Base-by-base conservation (phyloP, 2,888 invertebrate species). In the Deroplatys truncata region DNA sequence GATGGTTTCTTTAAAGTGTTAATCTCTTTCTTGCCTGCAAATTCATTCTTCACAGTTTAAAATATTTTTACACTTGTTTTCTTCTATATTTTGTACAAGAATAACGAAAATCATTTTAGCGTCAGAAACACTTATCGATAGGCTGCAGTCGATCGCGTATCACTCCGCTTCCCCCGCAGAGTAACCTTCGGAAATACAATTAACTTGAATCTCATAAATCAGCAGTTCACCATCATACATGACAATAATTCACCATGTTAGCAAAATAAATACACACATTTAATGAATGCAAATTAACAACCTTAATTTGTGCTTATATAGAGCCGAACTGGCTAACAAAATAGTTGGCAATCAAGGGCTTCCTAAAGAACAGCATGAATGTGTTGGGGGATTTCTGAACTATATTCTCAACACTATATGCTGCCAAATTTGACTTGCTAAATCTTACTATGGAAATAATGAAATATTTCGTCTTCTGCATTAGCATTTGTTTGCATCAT, bases 71-170 rank as follows among this genome's bases (percentile, higher is more conserved):
- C 88, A 88, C 84, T 29, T 13, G 72, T 72, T 88, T 88, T 29
- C 25, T 72, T 84, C 8, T 29, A 72, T 28, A 84, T 84, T 43
- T 88, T 43, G 56, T 28, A 84, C 43, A 84, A 84, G 84, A 31
- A 84, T 35, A 88, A 84, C 15, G 84, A 87, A 82, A 83, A 82
- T 82, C 87, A 87, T 89, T 89, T 85, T 56, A 89, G 89, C 89
- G 89, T 89, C 89, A 85, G 82, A 89, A 29, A 82, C 82, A 89
- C 89, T 89, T 89, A 89, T 89, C 89, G 89, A 87, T 87, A 87
- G 82, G n/a, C 83, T 43, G 28, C n/a, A 43, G 87, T 87, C 87
- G 87, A 87, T 87, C 83, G 82, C 87, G 35, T 49, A 87, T 86
- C 86, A 86, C 86, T 86, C 56, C 86, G 86, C 87, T 87, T 83